These are phyloP conservation scores for Cantharis nigra DNA, from an alignment of 2,888 invertebrate genomes.

Conservation along the genomic window DNA sequence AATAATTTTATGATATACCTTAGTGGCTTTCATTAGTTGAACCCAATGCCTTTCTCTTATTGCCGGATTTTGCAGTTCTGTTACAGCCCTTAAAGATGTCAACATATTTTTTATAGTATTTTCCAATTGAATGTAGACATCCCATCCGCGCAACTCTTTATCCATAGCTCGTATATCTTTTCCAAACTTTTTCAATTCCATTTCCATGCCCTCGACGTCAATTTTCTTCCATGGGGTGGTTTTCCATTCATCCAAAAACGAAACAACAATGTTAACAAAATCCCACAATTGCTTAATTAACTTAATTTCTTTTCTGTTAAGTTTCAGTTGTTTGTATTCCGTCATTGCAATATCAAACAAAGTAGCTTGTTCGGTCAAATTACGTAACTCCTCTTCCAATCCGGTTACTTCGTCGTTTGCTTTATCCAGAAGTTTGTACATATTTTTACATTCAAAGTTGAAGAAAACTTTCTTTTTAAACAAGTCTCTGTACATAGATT, in stretches of 20 bases:
- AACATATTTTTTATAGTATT: constrained; percentile 87
- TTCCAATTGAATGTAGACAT: constrained; percentile 81
- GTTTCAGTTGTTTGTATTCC: constrained; percentile 77
- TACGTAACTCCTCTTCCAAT: constrained; percentile 71
- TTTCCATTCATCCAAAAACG: constrained; percentile 90
- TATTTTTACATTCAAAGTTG: constrained; percentile 66
- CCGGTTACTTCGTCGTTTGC: constrained; percentile 66
- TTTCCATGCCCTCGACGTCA: constrained; percentile 92
- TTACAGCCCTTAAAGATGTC: constrained; percentile 89
- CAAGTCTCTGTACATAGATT: constrained; percentile 74
- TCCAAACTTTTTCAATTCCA: constrained; percentile 90
- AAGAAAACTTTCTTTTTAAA: constrained; percentile 67
- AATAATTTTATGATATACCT: constrained; percentile 61
- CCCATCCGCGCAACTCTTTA: constrained; percentile 79
- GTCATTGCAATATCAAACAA: constrained; percentile 87
- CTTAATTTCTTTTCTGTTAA: constrained; percentile 76
- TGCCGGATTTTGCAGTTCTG: constrained; percentile 92
- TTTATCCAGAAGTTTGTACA: constrained; percentile 72
- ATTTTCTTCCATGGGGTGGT: constrained; percentile 92
- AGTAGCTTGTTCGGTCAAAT: constrained; percentile 72
- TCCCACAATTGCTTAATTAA: constrained; percentile 87
- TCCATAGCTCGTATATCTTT: constrained; percentile 81
- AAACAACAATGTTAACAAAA: constrained; percentile 78
- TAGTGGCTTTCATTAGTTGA: constrained; percentile 90
- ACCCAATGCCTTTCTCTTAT: constrained; percentile 94